These are phyloP conservation scores for Hipposideros armiger DNA, from an alignment of 2,113 vertebrate genomes.

Conservation along the genomic window DNA sequence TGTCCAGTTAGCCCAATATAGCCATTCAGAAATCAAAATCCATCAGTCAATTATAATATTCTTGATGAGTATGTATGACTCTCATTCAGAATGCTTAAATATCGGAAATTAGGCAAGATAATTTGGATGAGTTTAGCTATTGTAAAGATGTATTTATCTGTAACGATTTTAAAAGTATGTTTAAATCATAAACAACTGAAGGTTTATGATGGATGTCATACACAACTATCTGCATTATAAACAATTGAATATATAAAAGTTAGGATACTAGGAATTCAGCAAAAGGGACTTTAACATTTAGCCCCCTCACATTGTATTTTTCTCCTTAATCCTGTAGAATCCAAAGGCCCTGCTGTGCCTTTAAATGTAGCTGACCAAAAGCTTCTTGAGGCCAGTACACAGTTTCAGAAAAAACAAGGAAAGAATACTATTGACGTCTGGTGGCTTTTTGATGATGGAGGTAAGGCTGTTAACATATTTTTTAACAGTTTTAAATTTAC, in stretches of 20 bases:
- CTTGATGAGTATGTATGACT: neutral
- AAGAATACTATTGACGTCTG: conserved; percentile 98
- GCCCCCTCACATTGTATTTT: conserved; percentile 47
- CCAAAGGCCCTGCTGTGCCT: conserved; percentile 89
- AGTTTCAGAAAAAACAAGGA: conserved; percentile 97
- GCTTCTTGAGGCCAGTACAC: conserved; percentile 95
- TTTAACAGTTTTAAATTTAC: conserved; percentile 5
- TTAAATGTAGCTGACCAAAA: conserved; percentile 95
- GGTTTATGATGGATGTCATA: conserved; percentile 5
- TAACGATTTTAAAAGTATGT: conserved; percentile 49
- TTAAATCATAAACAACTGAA: conserved; percentile 27
- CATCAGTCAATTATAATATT: neutral
- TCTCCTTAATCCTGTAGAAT: conserved; percentile 86
- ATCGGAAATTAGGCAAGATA: conserved; percentile 37
- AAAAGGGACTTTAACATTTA: conserved; percentile 16
- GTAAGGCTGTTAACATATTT: conserved; percentile 85
- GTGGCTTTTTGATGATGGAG: conserved; percentile 99
- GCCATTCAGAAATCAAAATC: conserved; percentile 1
- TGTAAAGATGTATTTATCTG: conserved; percentile 23
- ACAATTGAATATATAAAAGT: conserved; percentile 4
- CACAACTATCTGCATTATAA: neutral
- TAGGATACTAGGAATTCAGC: conserved; percentile 53
- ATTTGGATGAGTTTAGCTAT: conserved; percentile 33
- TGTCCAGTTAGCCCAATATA: conserved; percentile 29
- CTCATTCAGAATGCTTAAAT: conserved; percentile 41